These are phyloP conservation scores for Iguana delicatissima DNA, from an alignment of 2,797 vertebrate genomes.

Conservation along the genomic window DNA sequence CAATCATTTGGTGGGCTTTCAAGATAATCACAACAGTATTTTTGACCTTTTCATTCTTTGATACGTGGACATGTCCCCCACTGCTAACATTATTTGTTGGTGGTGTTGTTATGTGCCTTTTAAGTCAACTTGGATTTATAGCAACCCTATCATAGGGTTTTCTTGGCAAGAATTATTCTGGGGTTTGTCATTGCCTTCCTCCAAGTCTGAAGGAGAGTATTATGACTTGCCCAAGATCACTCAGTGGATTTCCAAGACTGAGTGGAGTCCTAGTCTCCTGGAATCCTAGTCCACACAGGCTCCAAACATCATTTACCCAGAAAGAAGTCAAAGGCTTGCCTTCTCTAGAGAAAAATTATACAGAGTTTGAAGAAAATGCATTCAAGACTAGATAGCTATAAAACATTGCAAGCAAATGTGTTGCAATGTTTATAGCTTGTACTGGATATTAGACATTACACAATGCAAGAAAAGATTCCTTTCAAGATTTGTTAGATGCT, in stretches of 20 bases:
- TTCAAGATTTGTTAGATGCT: constrained; percentile 8
- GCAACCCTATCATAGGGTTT: too few relatives aligned
- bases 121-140: too few relatives aligned
- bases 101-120: too few relatives aligned
- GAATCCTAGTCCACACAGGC: too few relatives aligned
- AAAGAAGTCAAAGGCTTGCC: background rate
- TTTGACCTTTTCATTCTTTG: background rate
- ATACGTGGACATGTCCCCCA: background rate
- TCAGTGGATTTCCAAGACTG: too few relatives aligned
- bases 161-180: too few relatives aligned
- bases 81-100: background rate
- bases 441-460: constrained; percentile 1
- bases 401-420: background rate
- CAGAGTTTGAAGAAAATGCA: constrained; percentile 12
- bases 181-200: too few relatives aligned
- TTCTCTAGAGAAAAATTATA: constrained; percentile 3
- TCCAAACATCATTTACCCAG: background rate
- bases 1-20: background rate
- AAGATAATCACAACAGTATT: background rate
- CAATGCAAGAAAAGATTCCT: background rate
- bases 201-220: too few relatives aligned
- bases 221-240: too few relatives aligned
- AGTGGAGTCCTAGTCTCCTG: too few relatives aligned
- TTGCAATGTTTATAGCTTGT: constrained; percentile 15
- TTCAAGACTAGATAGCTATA: background rate